Conservation (phyloP, 2,888 invertebrate genomes). For the Tigriopus californicus region DNA sequence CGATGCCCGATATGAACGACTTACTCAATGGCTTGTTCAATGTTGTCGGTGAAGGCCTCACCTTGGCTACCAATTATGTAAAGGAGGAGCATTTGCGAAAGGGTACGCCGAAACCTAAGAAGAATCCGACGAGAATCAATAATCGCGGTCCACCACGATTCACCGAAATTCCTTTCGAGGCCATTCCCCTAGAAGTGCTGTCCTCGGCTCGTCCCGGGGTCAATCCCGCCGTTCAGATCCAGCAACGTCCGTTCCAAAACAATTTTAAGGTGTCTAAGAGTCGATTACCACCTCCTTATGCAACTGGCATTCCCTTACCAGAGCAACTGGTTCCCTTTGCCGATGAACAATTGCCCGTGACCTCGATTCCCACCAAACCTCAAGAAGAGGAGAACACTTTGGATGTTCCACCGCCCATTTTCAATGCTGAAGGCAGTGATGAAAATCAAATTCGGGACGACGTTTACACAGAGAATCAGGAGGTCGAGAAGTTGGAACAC, state of each 20-base stretch:
- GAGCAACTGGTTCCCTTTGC: conserved; percentile 51
- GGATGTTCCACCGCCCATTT: too few relatives aligned
- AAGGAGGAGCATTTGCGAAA: conserved; percentile 9
- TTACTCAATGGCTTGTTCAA: conserved; percentile 8
- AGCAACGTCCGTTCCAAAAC: background rate
- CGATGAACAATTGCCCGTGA: conserved; percentile 35
- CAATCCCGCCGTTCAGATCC: background rate
- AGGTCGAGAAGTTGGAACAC: too few relatives aligned
- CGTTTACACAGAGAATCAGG: too few relatives aligned
- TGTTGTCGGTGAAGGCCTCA: conserved; percentile 14
- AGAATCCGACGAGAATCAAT: conserved; percentile 42
- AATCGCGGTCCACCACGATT: conserved; percentile 74
- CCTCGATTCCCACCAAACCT: conserved; percentile 38
- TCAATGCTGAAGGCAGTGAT: conserved; percentile 9
- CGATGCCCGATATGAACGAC: background rate
- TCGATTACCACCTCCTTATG: conserved; percentile 36
- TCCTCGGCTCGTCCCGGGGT: conserved; percentile 18
- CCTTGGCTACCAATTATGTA: conserved; percentile 12
- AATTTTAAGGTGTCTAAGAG: conserved; percentile 16
- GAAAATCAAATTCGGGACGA: background rate
- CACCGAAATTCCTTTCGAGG: conserved; percentile 38
- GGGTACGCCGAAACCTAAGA: background rate
- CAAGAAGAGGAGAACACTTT: conserved; percentile 13
- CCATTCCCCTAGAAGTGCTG: conserved; percentile 22
- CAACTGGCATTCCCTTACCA: conserved; percentile 49